These are phyloP conservation scores for Alcis repandata DNA, from an alignment of 2,888 invertebrate species.

Conservation along the genomic window DNA sequence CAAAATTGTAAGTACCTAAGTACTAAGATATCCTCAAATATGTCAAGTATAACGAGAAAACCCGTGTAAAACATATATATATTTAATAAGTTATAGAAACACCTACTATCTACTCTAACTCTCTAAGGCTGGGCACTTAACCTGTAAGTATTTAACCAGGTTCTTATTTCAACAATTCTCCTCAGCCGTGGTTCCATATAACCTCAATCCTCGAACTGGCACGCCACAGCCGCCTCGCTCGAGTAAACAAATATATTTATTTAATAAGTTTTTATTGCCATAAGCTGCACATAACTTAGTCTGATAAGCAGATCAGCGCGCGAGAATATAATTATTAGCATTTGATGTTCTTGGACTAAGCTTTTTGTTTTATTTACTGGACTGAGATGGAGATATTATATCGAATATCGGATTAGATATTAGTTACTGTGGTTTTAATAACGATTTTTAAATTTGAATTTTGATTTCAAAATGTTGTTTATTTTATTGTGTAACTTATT, in stretches of 20 bases:
- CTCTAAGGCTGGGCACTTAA: no score
- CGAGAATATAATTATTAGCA: slow-evolving; percentile 65
- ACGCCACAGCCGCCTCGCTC: slow-evolving; percentile 50
- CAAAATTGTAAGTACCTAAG: no score
- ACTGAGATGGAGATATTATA: slow-evolving; percentile 9
- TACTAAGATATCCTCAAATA: no score
- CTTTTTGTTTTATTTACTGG: slow-evolving; percentile 61
- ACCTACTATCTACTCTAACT: no score
- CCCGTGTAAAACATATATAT: no score
- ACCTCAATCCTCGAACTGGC: slow-evolving; percentile 42
- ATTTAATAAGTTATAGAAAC: no score
- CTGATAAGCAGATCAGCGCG: slow-evolving; percentile 79
- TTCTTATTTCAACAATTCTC: neutral
- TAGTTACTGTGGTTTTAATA: slow-evolving; percentile 2
- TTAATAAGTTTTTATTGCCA: slow-evolving; percentile 83
- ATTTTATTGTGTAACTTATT: no score
- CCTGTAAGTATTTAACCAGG: no score
- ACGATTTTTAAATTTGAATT: neutral
- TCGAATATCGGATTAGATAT: neutral
- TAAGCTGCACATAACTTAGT: slow-evolving; percentile 83
- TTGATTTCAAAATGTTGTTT: neutral
- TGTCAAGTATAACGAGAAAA: no score
- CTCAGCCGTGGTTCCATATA: slow-evolving; percentile 48
- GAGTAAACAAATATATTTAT: slow-evolving; percentile 83
- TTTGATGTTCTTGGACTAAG: slow-evolving; percentile 57